phyloP scores from a whole-genome alignment of 2,113 vertebrate genomes.

The Hipposideros armiger region DNA sequence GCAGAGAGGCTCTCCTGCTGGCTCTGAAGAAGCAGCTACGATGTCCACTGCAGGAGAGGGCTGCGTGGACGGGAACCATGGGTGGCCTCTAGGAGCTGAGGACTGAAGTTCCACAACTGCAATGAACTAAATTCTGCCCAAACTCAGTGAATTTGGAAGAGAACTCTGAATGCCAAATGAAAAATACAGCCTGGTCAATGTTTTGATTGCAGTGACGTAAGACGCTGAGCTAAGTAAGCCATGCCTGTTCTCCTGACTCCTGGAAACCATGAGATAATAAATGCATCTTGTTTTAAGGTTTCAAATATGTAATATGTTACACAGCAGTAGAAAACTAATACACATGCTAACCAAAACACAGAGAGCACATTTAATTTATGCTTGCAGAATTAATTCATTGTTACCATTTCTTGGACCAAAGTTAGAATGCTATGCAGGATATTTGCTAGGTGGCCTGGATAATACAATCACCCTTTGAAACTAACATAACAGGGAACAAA shows the following conservation, averaged over 20 bases:
- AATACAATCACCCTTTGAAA: neutral
- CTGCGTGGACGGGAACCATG: neutral
- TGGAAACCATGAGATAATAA: neutral
- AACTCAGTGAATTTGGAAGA: neutral
- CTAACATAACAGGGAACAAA: neutral
- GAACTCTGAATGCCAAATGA: neutral
- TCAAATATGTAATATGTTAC: neutral
- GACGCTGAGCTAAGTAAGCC: neutral
- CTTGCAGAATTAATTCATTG: neutral
- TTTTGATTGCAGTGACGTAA: neutral
- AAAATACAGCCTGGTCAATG: neutral
- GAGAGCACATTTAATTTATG: neutral
- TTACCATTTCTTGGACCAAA: neutral
- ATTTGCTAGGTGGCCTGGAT: neutral
- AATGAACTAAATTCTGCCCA: neutral
- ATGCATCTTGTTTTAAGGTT: neutral
- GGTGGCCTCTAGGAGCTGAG: neutral
- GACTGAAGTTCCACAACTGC: neutral
- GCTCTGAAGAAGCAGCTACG: neutral
- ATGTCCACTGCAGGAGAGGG: neutral
- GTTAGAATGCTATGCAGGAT: neutral
- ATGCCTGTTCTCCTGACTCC: neutral
- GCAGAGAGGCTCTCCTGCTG: neutral
- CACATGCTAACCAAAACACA: neutral
- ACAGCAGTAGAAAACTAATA: conserved; percentile 4